phyloP scores from a whole-genome alignment of 2,113 vertebrate genomes.

The Capreolus pygargus region DNA sequence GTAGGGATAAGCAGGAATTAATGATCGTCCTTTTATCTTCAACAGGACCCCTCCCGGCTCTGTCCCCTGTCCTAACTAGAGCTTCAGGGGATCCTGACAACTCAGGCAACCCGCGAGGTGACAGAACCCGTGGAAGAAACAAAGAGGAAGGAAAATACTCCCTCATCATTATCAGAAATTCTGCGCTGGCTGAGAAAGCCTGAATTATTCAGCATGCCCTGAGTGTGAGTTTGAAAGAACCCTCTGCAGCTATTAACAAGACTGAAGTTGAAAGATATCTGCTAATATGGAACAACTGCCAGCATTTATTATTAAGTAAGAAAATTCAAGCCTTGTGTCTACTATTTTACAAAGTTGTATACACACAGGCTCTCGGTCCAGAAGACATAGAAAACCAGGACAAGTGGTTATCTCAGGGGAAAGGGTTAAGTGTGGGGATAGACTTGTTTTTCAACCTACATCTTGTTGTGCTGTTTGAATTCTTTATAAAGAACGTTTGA shows the following conservation, averaged over 20 bases:
- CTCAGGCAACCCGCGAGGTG: background rate
- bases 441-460: background rate
- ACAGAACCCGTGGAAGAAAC: background rate
- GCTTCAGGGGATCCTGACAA: background rate
- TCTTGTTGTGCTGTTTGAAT: background rate
- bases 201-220: background rate
- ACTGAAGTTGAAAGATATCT: background rate
- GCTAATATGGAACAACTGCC: background rate
- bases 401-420: background rate
- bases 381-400: background rate
- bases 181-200: background rate
- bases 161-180: background rate
- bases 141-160: background rate
- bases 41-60: background rate
- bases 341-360: background rate
- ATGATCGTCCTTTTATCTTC: background rate
- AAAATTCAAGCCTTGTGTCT: background rate
- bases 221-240: background rate
- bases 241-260: background rate
- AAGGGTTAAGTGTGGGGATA: background rate
- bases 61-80: background rate
- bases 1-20: background rate
- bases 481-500: background rate
- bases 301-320: background rate
- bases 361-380: background rate